Evolutionary conservation across 2,797 vertebrate genomes (phyloP).

Genomic region (Ataeniobius toweri): DNA sequence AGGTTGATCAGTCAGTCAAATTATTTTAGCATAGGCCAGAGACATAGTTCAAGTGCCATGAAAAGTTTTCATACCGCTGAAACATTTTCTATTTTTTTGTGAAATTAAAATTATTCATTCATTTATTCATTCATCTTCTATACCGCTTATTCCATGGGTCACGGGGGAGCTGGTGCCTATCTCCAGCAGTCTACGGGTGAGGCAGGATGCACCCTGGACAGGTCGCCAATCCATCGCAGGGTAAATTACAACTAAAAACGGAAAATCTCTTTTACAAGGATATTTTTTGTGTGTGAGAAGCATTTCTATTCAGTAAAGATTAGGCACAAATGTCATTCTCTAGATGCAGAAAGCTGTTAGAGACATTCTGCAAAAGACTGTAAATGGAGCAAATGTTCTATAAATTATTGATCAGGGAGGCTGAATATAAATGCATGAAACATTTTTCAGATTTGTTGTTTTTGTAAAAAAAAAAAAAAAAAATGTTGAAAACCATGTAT

Average conservation of each 20-base stretch:
- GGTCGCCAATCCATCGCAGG: too few relatives aligned
- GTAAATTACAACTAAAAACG: not conserved
- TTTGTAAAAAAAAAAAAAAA: too few relatives aligned
- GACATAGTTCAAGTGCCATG: not conserved
- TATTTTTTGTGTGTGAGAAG: not conserved
- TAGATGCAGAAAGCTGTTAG: not conserved
- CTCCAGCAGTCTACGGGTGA: too few relatives aligned
- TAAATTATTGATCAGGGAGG: too few relatives aligned
- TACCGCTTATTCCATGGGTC: too few relatives aligned
- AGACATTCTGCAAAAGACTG: not conserved
- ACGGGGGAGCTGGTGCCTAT: too few relatives aligned
- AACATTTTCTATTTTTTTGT: not conserved
- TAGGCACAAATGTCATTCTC: not conserved
- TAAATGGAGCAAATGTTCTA: too few relatives aligned
- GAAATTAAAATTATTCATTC: not conserved
- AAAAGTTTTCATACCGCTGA: not conserved
- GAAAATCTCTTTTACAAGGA: not conserved
- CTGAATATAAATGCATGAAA: too few relatives aligned
- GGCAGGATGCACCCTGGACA: too few relatives aligned
- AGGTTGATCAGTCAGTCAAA: constrained; percentile 45
- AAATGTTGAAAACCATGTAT: too few relatives aligned
- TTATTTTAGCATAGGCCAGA: not conserved
- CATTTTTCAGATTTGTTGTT: too few relatives aligned
- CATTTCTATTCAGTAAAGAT: not conserved
- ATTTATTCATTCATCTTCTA: too few relatives aligned